Percentiles rank a stretch among this genome's conserved stretches.
Evolutionary conservation across 2,888 invertebrate genomes (phyloP).

Genomic region (Chaitophorus viminalis): DNA sequence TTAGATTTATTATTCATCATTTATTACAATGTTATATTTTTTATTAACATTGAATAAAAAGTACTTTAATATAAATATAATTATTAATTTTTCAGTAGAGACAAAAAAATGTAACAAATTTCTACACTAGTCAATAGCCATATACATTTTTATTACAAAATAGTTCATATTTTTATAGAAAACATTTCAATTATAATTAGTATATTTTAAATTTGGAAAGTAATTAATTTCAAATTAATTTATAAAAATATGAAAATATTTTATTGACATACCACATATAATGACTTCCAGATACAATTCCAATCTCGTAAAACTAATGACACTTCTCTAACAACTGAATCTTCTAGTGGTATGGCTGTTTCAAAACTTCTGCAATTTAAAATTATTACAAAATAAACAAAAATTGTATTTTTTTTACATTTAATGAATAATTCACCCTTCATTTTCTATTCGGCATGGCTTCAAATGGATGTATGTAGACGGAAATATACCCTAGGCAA

Average conservation of each 20-base stretch:
- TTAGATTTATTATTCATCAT: no score
- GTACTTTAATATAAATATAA: no score
- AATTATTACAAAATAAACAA: conserved; percentile 9
- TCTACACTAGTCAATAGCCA: no score
- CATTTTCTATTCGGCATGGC: conserved; percentile 82
- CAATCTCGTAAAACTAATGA: conserved; percentile 92
- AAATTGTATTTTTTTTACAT: conserved; percentile 22
- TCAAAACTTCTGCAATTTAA: conserved; percentile 71
- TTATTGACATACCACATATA: conserved; percentile 81
- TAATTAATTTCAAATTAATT: not conserved
- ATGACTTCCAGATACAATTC: conserved; percentile 90
- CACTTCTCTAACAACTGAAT: conserved; percentile 90
- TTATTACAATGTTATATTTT: no score
- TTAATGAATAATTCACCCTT: conserved; percentile 70
- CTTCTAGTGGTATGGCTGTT: conserved; percentile 80
- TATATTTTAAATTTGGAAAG: no score
- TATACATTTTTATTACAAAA: no score
- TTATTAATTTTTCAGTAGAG: no score
- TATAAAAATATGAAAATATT: not conserved
- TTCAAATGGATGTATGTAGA: conserved; percentile 83
- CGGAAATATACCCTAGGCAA: conserved; percentile 79
- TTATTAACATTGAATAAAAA: no score
- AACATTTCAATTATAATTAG: no score
- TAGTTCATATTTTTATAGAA: no score
- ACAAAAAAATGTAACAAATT: no score